phyloP scores from a whole-genome alignment of 2,113 vertebrate species.

The Sphyrna mokarran region DNA sequence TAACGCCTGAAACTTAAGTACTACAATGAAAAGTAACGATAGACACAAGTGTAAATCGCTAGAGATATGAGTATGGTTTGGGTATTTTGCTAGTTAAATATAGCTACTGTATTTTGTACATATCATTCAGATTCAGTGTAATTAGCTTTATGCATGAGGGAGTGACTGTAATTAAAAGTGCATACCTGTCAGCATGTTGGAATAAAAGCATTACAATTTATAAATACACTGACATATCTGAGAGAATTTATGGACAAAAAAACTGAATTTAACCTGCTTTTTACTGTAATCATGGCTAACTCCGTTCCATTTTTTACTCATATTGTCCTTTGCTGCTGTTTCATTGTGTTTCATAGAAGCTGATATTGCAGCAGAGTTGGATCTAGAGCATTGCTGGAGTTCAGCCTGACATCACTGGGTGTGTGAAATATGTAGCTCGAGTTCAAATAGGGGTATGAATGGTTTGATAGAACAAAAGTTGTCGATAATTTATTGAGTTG shows the following conservation, averaged over 20 bases:
- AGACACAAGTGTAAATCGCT: neutral
- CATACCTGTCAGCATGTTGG: neutral
- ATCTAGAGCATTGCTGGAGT: neutral
- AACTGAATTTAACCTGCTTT: neutral
- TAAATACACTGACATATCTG: neutral
- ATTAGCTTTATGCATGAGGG: neutral
- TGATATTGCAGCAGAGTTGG: neutral
- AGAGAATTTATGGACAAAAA: neutral
- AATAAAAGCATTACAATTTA: neutral
- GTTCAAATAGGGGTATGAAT: neutral
- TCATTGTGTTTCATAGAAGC: neutral
- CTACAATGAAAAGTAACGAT: neutral
- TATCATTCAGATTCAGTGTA: neutral
- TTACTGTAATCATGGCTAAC: neutral
- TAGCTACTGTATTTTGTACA: neutral
- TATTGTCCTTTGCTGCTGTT: neutral
- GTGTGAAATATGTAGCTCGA: neutral
- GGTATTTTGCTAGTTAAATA: neutral
- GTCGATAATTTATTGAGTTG: neutral
- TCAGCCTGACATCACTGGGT: neutral
- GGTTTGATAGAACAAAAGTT: neutral
- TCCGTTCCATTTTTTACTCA: neutral
- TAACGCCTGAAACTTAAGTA: neutral
- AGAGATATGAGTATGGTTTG: neutral
- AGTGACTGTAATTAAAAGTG: neutral